Percentiles rank a stretch among this genome's conserved stretches.
Conservation (phyloP, 2,113 vertebrate species). For the Aviceda subcristata region DNA sequence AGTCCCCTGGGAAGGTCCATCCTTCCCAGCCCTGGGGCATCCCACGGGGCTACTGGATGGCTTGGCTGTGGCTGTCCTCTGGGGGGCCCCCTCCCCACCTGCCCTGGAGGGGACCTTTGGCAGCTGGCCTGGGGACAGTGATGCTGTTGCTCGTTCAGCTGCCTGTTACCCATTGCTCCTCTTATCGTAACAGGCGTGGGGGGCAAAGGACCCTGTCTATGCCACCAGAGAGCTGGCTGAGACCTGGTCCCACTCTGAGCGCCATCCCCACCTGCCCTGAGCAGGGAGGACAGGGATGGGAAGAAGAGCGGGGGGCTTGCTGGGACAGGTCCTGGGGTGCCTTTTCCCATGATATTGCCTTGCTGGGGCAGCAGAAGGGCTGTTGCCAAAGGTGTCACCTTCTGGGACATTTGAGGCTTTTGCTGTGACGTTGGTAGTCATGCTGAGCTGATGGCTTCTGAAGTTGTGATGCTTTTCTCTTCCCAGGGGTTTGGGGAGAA, state of each 20-base stretch:
- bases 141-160: not conserved
- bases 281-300: no score
- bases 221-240: not conserved
- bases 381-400: not conserved
- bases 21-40: not conserved
- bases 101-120: not conserved
- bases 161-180: not conserved
- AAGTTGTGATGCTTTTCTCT: not conserved
- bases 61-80: not conserved
- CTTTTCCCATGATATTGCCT: not conserved
- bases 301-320: not conserved
- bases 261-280: not conserved
- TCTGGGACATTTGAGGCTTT: not conserved
- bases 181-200: fast-evolving
- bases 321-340: not conserved
- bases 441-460: not conserved
- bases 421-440: slow-evolving; percentile 21
- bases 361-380: not conserved
- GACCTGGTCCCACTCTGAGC: not conserved
- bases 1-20: slow-evolving; percentile 63
- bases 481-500: not conserved
- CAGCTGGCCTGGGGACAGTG: not conserved
- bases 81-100: not conserved
- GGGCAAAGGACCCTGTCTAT: not conserved
- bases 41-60: fast-evolving